phyloP scores from a whole-genome alignment of 2,888 invertebrate species.

The Heliconius sara region DNA sequence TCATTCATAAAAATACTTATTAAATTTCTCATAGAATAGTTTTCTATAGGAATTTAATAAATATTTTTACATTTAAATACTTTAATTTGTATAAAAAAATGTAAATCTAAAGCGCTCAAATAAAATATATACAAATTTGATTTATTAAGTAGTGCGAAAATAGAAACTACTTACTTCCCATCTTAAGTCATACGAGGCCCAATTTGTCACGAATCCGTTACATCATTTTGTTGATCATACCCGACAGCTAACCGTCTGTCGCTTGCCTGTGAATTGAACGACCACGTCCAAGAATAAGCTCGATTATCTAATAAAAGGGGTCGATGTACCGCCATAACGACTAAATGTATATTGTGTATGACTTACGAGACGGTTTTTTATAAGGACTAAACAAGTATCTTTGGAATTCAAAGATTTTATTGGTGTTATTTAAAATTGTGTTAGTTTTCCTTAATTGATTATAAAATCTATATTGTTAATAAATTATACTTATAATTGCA shows the following conservation, averaged over 20 bases:
- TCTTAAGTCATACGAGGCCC: constrained; percentile 12
- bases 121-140: too few species aligned
- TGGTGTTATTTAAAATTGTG: too few species aligned
- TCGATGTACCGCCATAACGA: constrained; percentile 47
- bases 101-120: too few species aligned
- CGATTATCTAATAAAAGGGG: constrained; percentile 54
- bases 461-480: neutral
- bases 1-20: too few species aligned
- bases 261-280: constrained; percentile 39
- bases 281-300: constrained; percentile 44
- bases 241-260: constrained; percentile 41
- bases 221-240: constrained; percentile 41
- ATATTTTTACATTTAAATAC: too few species aligned
- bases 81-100: too few species aligned
- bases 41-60: neutral
- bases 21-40: neutral
- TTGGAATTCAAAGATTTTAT: neutral
- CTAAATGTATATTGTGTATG: constrained; percentile 10
- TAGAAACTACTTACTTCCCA: constrained; percentile 4
- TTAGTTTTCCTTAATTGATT: too few species aligned
- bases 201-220: constrained; percentile 38
- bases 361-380: constrained; percentile 6
- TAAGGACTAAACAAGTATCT: neutral
- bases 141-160: neutral
- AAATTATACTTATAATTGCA: neutral